phyloP scores from a whole-genome alignment of 2,888 invertebrate species.

The Agrochola macilenta region DNA sequence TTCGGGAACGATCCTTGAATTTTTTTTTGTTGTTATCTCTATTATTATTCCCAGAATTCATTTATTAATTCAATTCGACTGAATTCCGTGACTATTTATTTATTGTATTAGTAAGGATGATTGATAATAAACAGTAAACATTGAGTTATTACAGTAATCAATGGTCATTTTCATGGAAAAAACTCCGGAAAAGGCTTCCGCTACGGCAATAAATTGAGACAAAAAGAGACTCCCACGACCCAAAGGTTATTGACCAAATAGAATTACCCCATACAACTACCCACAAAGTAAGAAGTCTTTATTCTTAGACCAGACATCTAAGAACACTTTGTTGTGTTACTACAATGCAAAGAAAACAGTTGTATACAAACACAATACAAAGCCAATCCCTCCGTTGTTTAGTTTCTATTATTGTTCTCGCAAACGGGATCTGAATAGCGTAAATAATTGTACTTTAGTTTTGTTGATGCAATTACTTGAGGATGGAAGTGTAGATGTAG shows the following conservation, averaged over 20 bases:
- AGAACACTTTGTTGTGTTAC: constrained; percentile 48
- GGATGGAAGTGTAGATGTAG: not conserved
- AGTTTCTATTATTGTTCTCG: constrained; percentile 37
- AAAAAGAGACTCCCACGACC: not conserved
- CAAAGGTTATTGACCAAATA: constrained; percentile 28
- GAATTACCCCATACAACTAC: constrained; percentile 24
- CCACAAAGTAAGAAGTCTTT: constrained; percentile 17
- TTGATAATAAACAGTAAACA: not conserved
- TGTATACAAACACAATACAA: constrained; percentile 43
- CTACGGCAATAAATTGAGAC: constrained; percentile 24
- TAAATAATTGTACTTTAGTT: constrained; percentile 43
- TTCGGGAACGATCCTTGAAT: not conserved
- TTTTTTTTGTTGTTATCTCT: not conserved
- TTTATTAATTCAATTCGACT: too few relatives aligned
- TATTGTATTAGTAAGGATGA: not conserved
- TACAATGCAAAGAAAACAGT: constrained; percentile 55
- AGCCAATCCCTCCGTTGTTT: constrained; percentile 34
- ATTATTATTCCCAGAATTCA: not conserved
- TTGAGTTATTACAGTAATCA: not conserved
- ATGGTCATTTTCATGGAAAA: not conserved
- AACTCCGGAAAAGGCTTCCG: constrained; percentile 5
- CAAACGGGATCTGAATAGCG: constrained; percentile 32
- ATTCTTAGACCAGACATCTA: constrained; percentile 34
- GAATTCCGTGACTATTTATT: not conserved
- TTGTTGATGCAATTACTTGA: constrained; percentile 13